Evolutionary conservation across 2,113 vertebrate genomes (phyloP).

Genomic region (Ceyx melanurus): DNA sequence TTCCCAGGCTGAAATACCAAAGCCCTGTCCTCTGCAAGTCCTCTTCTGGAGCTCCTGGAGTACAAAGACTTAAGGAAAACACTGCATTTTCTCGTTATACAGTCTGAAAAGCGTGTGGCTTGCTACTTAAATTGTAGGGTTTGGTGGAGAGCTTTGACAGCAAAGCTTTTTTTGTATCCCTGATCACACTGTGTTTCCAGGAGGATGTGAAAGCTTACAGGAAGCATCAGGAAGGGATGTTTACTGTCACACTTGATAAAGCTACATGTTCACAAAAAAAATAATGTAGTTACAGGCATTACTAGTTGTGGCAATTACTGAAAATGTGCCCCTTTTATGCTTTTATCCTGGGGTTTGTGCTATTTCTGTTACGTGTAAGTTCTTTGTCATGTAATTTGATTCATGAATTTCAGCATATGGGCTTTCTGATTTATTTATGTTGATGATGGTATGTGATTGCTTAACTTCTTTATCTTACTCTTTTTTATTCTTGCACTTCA

Average conservation of each 20-base stretch:
- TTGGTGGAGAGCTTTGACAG: neutral
- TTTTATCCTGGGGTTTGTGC: neutral
- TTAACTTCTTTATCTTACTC: slow-evolving; percentile 30
- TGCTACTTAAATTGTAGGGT: neutral
- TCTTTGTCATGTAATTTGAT: neutral
- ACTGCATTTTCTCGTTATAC: neutral
- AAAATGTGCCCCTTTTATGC: neutral
- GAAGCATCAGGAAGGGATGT: neutral
- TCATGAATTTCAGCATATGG: slow-evolving; percentile 45
- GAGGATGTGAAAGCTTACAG: neutral
- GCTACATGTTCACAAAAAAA: neutral
- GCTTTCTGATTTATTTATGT: slow-evolving; percentile 59
- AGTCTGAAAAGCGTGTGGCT: neutral
- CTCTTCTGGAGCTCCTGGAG: neutral
- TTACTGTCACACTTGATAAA: slow-evolving; percentile 7
- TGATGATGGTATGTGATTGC: slow-evolving; percentile 21
- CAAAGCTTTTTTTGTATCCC: neutral
- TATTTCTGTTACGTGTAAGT: neutral
- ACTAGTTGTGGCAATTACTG: neutral
- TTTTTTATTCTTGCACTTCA: slow-evolving; percentile 47
- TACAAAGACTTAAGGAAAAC: neutral
- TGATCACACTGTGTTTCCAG: neutral
- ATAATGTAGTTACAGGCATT: neutral
- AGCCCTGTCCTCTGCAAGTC: neutral
- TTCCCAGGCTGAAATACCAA: neutral